A percentile compares a stretch with the other conserved stretches of the same genome.
These are phyloP conservation scores for Perizoma flavofasciatum DNA, from an alignment of 2,888 invertebrate genomes.

Conservation along the genomic window DNA sequence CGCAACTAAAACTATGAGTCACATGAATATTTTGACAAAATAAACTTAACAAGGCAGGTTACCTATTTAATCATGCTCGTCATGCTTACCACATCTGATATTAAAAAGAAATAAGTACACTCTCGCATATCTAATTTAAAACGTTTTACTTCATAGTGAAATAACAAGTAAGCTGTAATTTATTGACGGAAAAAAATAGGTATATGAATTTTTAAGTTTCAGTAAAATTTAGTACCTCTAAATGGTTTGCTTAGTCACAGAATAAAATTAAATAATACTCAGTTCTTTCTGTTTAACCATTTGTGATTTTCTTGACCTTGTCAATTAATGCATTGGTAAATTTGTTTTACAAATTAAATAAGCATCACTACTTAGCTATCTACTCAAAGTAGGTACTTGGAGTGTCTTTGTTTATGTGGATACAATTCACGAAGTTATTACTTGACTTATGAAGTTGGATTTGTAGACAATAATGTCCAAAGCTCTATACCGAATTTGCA, in stretches of 20 bases:
- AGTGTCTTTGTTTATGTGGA: no score
- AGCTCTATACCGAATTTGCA: no score
- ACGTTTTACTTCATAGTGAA: neutral
- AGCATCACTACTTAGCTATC: neutral
- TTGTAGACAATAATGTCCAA: no score
- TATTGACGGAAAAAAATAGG: no score
- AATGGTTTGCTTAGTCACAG: conserved; percentile 20
- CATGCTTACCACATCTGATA: neutral
- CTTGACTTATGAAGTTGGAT: no score
- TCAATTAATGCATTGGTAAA: conserved; percentile 30
- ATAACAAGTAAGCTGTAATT: no score
- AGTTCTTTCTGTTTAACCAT: conserved; percentile 1
- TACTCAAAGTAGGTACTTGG: neutral
- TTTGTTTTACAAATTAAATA: conserved; percentile 14
- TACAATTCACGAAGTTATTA: no score
- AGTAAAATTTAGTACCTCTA: conserved; percentile 25
- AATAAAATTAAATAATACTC: conserved; percentile 3
- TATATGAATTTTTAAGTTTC: no score
- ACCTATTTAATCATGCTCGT: neutral
- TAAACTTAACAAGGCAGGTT: neutral
- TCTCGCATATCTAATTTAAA: neutral
- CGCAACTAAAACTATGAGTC: no score
- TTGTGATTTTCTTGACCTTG: conserved; percentile 30
- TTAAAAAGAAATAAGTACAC: no score
- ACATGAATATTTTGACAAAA: no score